phyloP scores from a whole-genome alignment of 2,113 vertebrate species.

The Shinisaurus crocodilurus region DNA sequence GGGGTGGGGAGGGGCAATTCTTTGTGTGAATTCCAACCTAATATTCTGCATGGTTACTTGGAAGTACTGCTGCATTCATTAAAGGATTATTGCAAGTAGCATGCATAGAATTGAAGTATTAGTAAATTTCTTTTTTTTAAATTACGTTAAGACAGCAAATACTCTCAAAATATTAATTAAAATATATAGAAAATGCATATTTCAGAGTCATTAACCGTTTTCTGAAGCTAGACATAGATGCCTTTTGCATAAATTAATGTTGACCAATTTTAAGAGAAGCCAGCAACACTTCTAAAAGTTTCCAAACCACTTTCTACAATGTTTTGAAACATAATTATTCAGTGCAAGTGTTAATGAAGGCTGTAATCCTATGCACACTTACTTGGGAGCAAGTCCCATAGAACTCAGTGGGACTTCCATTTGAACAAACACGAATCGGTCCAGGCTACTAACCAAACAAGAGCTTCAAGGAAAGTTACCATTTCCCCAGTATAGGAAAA shows the following conservation, averaged over 20 bases:
- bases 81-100: neutral
- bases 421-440: neutral
- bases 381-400: neutral
- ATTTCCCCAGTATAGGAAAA: constrained; percentile 65
- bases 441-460: constrained; percentile 48
- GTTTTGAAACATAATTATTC: constrained; percentile 65
- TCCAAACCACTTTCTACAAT: constrained; percentile 64
- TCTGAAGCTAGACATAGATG: constrained; percentile 48
- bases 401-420: neutral
- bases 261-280: constrained; percentile 55
- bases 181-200: constrained; percentile 42
- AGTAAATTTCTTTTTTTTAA: neutral
- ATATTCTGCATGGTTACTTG: neutral
- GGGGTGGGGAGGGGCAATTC: neutral
- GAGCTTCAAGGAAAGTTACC: constrained; percentile 70
- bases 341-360: constrained; percentile 53
- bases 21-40: neutral
- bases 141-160: neutral
- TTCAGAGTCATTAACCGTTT: constrained; percentile 50
- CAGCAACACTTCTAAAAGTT: constrained; percentile 48
- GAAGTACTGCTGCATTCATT: neutral
- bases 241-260: constrained; percentile 45
- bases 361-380: neutral
- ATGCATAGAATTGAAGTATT: neutral
- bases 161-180: neutral